phyloP scores from a whole-genome alignment of 2,113 vertebrate species.

The Rhodinocichla rosea region DNA sequence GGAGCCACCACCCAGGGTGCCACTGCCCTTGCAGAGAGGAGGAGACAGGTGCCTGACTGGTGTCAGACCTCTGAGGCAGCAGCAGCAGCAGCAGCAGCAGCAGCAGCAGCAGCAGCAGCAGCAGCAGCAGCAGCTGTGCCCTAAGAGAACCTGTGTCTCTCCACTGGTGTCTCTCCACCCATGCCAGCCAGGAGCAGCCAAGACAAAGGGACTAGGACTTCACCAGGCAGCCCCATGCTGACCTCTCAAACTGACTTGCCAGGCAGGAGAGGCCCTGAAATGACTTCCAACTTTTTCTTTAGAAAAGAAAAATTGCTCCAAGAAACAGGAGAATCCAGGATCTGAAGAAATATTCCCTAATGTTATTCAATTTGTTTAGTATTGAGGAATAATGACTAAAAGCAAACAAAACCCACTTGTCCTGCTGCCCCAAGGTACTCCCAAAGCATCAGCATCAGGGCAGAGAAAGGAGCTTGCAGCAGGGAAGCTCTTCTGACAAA shows the following conservation, averaged over 20 bases:
- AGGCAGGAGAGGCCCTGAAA: not conserved
- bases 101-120: not conserved
- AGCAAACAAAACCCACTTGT: fast-evolving
- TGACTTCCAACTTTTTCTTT: not conserved
- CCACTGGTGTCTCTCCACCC: not conserved
- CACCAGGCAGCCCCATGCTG: fast-evolving
- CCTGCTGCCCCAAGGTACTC: not conserved
- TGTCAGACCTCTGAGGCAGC: not conserved
- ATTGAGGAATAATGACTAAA: not conserved
- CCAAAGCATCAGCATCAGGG: not conserved
- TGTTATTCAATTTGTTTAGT: not conserved
- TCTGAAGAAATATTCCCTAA: not conserved
- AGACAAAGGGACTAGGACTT: not conserved
- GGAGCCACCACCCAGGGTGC: not conserved
- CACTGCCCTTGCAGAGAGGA: not conserved
- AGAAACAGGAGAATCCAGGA: not conserved
- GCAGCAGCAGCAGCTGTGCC: not conserved
- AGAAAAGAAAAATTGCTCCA: not conserved
- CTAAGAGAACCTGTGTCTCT: not conserved
- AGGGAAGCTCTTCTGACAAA: not conserved
- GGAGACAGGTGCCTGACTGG: fast-evolving
- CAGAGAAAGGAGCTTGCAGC: not conserved
- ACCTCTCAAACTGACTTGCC: not conserved
- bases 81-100: not conserved
- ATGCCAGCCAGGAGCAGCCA: not conserved